Percentiles rank a stretch among this genome's conserved stretches.
These are phyloP conservation scores for Drosophila tristis DNA, from an alignment of 1,140 invertebrate species.

Conservation along the genomic window DNA sequence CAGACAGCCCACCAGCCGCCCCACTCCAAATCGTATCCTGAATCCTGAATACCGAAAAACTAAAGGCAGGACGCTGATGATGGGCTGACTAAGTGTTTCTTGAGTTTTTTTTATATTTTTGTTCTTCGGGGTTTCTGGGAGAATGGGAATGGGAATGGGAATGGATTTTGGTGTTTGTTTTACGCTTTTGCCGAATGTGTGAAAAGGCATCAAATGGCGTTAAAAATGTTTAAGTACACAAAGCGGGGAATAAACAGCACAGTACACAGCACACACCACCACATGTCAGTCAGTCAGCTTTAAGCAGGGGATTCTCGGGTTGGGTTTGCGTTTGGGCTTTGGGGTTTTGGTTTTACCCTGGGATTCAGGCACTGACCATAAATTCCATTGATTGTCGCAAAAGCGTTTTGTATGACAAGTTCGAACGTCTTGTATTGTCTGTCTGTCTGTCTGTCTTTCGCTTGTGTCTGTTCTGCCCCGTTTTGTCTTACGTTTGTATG, in stretches of 20 bases:
- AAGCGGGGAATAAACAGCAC: conserved; percentile 3
- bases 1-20: conserved; percentile 14
- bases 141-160: neutral
- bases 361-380: conserved; percentile 49
- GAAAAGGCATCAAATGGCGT: conserved; percentile 82
- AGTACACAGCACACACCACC: conserved; percentile 7
- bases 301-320: conserved; percentile 17
- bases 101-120: conserved; percentile 54
- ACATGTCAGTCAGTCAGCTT: conserved; percentile 31
- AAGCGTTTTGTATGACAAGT: conserved; percentile 76
- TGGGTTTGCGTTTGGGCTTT: no score
- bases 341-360: conserved; percentile 15
- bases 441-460: conserved; percentile 9
- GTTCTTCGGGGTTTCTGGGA: conserved; percentile 3
- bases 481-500: conserved; percentile 71
- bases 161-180: conserved; percentile 53
- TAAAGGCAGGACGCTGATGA: conserved; percentile 19
- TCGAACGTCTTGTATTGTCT: conserved; percentile 59
- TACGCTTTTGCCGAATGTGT: conserved; percentile 70
- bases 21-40: conserved; percentile 3
- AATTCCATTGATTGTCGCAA: conserved; percentile 81
- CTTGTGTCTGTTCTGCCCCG: conserved; percentile 11
- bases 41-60: conserved; percentile 2
- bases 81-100: conserved; percentile 74
- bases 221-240: conserved; percentile 78